These are phyloP conservation scores for Vanessa atalanta DNA, from an alignment of 1,140 invertebrate genomes.

Conservation along the genomic window DNA sequence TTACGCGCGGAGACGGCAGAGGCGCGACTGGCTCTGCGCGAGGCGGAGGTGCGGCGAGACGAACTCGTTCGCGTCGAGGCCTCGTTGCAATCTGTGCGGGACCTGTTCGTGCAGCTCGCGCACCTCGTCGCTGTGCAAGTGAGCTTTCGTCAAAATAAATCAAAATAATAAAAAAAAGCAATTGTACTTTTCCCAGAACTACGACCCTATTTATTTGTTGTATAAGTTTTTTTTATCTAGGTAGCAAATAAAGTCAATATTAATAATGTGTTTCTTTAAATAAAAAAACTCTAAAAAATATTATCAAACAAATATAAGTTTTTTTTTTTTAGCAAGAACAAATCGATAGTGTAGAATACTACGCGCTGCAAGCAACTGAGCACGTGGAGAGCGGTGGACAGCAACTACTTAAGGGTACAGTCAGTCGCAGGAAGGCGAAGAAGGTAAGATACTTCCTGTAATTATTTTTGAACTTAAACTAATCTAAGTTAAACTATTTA, in stretches of 20 bases:
- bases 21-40: slow-evolving; percentile 89
- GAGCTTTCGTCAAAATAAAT: not conserved
- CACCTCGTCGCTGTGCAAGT: slow-evolving; percentile 88
- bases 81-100: slow-evolving; percentile 89
- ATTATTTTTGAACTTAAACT: too few species aligned
- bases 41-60: slow-evolving; percentile 90
- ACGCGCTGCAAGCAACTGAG: slow-evolving; percentile 84
- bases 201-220: too few species aligned
- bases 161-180: too few species aligned
- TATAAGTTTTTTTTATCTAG: too few species aligned
- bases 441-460: slow-evolving; percentile 49
- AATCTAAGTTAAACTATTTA: too few species aligned
- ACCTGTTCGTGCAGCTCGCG: slow-evolving; percentile 91
- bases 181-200: too few species aligned
- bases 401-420: slow-evolving; percentile 66
- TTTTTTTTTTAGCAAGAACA: slow-evolving; percentile 83
- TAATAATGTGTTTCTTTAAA: not conserved
- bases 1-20: slow-evolving; percentile 90
- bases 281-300: not conserved
- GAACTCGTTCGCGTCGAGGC: slow-evolving; percentile 92
- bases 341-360: slow-evolving; percentile 87
- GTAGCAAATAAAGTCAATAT: not conserved
- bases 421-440: slow-evolving; percentile 58
- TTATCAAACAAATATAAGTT: not conserved
- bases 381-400: slow-evolving; percentile 83